phyloP scores from a whole-genome alignment of 1,140 invertebrate genomes.

The Notospermus geniculatus region DNA sequence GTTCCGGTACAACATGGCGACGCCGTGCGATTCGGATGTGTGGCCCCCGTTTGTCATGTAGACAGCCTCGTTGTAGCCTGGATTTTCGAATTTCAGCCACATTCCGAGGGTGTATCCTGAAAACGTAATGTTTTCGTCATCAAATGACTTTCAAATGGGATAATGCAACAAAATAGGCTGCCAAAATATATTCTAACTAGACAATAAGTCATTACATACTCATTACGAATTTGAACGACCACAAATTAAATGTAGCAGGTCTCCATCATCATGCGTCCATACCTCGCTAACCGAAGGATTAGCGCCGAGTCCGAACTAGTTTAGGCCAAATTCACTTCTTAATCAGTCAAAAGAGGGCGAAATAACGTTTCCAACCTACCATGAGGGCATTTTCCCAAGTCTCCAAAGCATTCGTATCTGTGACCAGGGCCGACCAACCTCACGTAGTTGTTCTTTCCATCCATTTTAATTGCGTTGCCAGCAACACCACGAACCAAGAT shows the following conservation, averaged over 20 bases:
- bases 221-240: too few species aligned
- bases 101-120: slow-evolving; percentile 50
- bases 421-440: slow-evolving; percentile 44
- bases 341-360: too few species aligned
- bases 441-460: slow-evolving; percentile 33
- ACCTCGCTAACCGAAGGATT: too few species aligned
- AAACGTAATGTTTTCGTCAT: too few species aligned
- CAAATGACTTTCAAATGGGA: too few species aligned
- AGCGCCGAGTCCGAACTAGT: too few species aligned
- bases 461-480: slow-evolving; percentile 36
- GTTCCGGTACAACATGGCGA: slow-evolving; percentile 47
- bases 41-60: slow-evolving; percentile 54
- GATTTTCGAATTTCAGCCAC: slow-evolving; percentile 44
- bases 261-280: too few species aligned
- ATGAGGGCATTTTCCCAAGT: slow-evolving; percentile 40
- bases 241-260: too few species aligned
- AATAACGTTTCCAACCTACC: slow-evolving; percentile 28
- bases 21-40: slow-evolving; percentile 38
- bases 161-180: too few species aligned
- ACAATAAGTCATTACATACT: too few species aligned
- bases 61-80: slow-evolving; percentile 31
- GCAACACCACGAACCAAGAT: slow-evolving; percentile 32
- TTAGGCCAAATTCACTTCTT: too few species aligned
- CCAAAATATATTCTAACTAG: too few species aligned
- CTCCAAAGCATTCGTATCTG: slow-evolving; percentile 48